phyloP scores from a whole-genome alignment of 2,888 invertebrate species.

The Drosophila anomelani region DNA sequence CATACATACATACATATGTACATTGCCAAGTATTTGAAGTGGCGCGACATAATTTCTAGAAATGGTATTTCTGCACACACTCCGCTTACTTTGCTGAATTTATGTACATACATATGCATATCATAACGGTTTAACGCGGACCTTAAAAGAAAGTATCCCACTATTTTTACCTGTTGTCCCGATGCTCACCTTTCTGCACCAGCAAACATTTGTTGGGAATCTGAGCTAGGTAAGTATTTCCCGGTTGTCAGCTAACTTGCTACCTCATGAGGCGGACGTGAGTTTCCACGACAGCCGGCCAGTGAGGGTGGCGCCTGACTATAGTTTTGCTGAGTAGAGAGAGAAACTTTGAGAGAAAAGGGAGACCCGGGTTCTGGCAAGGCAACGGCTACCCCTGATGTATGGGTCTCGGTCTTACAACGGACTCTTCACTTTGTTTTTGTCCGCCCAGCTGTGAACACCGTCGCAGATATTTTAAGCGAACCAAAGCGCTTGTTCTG shows the following conservation, averaged over 20 bases:
- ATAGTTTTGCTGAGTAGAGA: slow-evolving; percentile 29
- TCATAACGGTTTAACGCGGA: slow-evolving; percentile 5
- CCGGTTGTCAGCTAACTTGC: slow-evolving; percentile 17
- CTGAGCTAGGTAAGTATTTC: slow-evolving; percentile 26
- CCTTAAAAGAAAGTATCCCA: slow-evolving; percentile 1
- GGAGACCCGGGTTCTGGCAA: background rate
- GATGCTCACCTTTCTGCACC: background rate
- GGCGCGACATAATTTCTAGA: background rate
- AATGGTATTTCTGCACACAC: background rate
- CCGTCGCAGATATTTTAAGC: slow-evolving; percentile 9
- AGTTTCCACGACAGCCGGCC: slow-evolving; percentile 36
- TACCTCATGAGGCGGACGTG: slow-evolving; percentile 38
- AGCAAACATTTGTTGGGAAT: slow-evolving; percentile 59
- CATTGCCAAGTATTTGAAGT: background rate
- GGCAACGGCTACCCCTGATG: slow-evolving; percentile 11
- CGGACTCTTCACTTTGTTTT: slow-evolving; percentile 64
- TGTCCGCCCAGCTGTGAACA: slow-evolving; percentile 59
- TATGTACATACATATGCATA: background rate
- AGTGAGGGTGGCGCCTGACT: slow-evolving; percentile 22
- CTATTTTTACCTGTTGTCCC: slow-evolving; percentile 44
- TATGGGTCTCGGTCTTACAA: slow-evolving; percentile 6
- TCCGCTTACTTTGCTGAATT: background rate
- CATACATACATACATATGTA: too few relatives aligned
- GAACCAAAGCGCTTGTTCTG: slow-evolving; percentile 26
- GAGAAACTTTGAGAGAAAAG: slow-evolving; percentile 22